phyloP scores from a whole-genome alignment of 2,888 invertebrate genomes.

The Fragum sueziense region DNA sequence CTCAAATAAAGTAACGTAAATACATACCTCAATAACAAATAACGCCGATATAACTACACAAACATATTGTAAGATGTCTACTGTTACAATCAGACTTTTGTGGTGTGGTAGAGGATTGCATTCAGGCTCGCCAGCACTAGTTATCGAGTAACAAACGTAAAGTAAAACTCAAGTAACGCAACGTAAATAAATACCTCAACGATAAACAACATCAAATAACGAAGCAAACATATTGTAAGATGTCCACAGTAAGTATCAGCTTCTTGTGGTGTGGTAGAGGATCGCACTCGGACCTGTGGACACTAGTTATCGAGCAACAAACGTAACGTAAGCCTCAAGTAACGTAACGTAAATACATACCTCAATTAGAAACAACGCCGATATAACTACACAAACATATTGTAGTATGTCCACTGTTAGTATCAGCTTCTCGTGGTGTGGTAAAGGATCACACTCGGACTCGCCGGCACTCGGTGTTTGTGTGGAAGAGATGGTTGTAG shows the following conservation, averaged over 20 bases:
- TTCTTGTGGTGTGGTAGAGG: not conserved
- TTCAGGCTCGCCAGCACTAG: too few relatives aligned
- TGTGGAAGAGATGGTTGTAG: not conserved
- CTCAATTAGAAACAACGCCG: conserved; percentile 65
- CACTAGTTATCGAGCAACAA: too few relatives aligned
- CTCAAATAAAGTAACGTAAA: not conserved
- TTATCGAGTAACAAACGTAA: too few relatives aligned
- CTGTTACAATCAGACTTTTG: conserved; percentile 20
- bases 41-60: conserved; percentile 63
- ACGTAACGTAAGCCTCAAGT: not conserved
- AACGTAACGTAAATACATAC: conserved; percentile 40
- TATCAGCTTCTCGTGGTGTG: conserved; percentile 22
- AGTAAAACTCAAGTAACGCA: too few relatives aligned
- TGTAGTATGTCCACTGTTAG: conserved; percentile 30
- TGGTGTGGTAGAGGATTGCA: conserved; percentile 21
- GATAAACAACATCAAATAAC: too few relatives aligned
- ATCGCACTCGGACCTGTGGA: too few relatives aligned
- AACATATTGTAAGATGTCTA: conserved; percentile 46
- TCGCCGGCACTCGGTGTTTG: conserved; percentile 39
- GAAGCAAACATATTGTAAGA: not conserved
- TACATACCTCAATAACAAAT: conserved; percentile 66
- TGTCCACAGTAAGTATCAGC: not conserved
- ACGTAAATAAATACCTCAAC: too few relatives aligned
- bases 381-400: conserved; percentile 63
- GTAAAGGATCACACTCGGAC: conserved; percentile 16